Base-by-base conservation (phyloP, 37 sponge, comb jelly and placozoan species). In the Cladorhizidae sp. region DNA sequence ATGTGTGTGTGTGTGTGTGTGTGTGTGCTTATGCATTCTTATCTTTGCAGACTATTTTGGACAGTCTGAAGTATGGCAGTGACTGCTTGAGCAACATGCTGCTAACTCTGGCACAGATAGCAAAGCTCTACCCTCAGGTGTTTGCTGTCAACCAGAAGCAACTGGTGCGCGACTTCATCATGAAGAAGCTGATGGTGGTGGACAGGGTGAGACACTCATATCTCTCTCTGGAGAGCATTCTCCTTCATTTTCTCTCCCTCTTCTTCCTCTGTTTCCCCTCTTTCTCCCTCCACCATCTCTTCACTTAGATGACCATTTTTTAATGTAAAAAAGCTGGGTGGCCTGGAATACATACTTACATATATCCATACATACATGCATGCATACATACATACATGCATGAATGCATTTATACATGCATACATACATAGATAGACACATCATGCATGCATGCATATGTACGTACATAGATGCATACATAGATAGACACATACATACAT, bases 151-250 rank as follows among this genome's bases (percentile, higher is more conserved):
- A 80, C 0, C 70, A 77, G 57, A 87, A 92, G 67, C 20, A 23
- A 0, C 61, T 92, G 29, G 50, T 92, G 21, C 68, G 70, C 2
- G 85, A 84, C 22, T 87, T 87, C 74, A 73, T 83, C 7, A 76
- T 92, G 31, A 87, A 92, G 42, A 64, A 92, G 40, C 75, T 92
- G 40, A 73, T 92, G 7, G 73, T 78, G 21, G 76, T 78, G 21
- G 92, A 87, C 54, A 68, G 78, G 45, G 92, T 87, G 49, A 50
- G 67, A 35, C 26, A 32, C n/a, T 41, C 49, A 6, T 73, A 3
- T 31, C 51, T 42, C n/a, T 72, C 50, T 12, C 23, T 45, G 49
- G 49, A 45, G 49, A 45, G 5, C 9, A 45, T 45, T 26, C 33
- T 55, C 74, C 25, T 23, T 6, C 40, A 37, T 21, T 17, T 40